Base-by-base conservation (phyloP, 2,113 vertebrate genomes). In the Coryphaenoides rupestris region DNA sequence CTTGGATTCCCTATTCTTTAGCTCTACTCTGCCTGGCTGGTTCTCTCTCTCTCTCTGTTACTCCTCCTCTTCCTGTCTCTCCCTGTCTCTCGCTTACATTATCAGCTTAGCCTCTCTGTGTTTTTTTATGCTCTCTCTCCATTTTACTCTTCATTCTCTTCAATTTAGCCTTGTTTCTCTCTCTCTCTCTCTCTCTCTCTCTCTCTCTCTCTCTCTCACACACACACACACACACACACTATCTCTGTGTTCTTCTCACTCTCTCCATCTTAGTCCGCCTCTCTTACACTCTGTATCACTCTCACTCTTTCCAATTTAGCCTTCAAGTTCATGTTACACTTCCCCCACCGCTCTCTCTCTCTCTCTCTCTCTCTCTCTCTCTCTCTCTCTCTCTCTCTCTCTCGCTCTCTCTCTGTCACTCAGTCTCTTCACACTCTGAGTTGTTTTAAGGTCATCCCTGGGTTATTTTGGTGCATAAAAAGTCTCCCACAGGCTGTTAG, bases 1-100 rank as follows among this genome's bases (percentile, higher is more conserved):
- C 58, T 54, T 53, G 50, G n/a, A 9, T 63, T 71, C 58, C 60
- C 66, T 66, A 3, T 63, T 49, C 60, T 56, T 72, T 67, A 59
- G 19, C 33, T 50, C 66, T 70, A n/a, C 55, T 40, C 21, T 67
- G 4, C 4, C 19, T 14, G 17, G 21, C 53, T 21, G 22, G 10
- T 12, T 46, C 47, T 16, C 3, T 49, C 46, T 71, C 71, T 62
- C 17, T 3, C n/a, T 61, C 52, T 74, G 55, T 54, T 47, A 69
- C 60, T 63, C 47, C 17, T 28, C 21, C 47, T 17, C 47, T 17
- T 3, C 3, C 19, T 49, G 58, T 70, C 13, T 17, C 47, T 49
- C 17, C 13, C 47, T 49, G 47, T 17, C 17, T 17, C 47, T 49
- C 47, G 3, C 22, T 21, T 19, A 10, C 1, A 3, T 4, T 24